Base-by-base conservation (phyloP, 1,140 invertebrate genomes). In the Phocides pigmalion region DNA sequence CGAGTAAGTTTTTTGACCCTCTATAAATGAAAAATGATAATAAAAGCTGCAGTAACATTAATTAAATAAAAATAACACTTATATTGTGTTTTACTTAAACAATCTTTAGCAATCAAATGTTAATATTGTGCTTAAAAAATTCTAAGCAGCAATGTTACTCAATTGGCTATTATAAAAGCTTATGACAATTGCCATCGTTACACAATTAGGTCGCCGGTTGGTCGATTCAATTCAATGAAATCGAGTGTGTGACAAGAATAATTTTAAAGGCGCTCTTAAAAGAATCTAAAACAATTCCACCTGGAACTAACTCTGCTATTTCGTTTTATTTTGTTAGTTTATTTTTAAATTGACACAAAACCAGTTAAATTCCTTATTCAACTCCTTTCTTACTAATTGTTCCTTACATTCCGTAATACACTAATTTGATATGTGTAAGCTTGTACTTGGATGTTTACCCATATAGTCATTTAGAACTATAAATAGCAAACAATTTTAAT, bases 141-240 rank as follows among this genome's bases (percentile, higher is more conserved):
- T 44, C 32, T 41, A 44, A n/a, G 8, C 41, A 14, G 22, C 14
- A 46, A 46, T 46, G 42, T 46, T 46, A 46, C 42, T 46, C 42
- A 46, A 46, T 22, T 46, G 20, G 11, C 42, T 46, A 46, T 46
- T 46, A 46, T 46, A 46, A 46, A 46, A 22, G 17, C 42, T 46
- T 22, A 46, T 46, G 20, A 22, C 42, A 46, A 46, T 46, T 46
- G 42, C 14, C 42, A 46, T 46, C 42, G 19, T 46, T 46, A 46
- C 9, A 46, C 16, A 46, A 46, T 46, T 46, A 46, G 42, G 42
- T 46, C 42, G 42, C 42, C 8, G 16, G 17, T 20, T 12, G 11
- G 42, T 20, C 19, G 19, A n/a, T 46, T 46, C 42, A 11, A 46
- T 46, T 46, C 42, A 46, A 46, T 22, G 42, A 22, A 46, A 46